Evolutionary conservation across 1,140 invertebrate genomes (phyloP), one percentile per base, ranked within the genome.

Genomic region (Drosophila santomea): DNA sequence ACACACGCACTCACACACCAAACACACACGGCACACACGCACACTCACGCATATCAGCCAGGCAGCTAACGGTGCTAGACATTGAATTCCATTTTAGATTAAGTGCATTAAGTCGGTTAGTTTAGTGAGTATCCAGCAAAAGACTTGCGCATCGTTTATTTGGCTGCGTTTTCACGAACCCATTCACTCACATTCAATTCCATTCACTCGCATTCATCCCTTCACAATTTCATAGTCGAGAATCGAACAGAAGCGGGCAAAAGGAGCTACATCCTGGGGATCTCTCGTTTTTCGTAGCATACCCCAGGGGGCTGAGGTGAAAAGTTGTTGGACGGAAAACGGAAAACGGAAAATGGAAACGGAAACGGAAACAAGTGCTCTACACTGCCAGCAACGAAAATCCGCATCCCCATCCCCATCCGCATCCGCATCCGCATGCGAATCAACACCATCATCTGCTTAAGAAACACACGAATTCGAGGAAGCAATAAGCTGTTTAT

Each of bases 401-500:
- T 12, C 25, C 8, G 38, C 25, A 57, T 36, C 35, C 51, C 1
- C 25, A 57, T 36, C 25, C 8, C 1, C 25, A 57, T 36, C 25
- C 8, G 38, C 25, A 57, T 36, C 35, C 51, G 14, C 20, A 20
- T 20, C 20, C 20, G 20, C 25, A 57, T 36, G 17, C 51, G 14
- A 17, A 23, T 67, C 64, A 71, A 20, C 3, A 12, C 48, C 3
- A 12, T 48, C 36, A 38, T 14, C 15, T 57, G 52, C 52, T 50
- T 44, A 12, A 20, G 48, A 41, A 60, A 48, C 8, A 35, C 55
- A 41, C 44, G 41, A 50, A 36, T 58, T 69, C 20, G 20, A 71
- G 38, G 51, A 64, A 85, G 81, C 81, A 85, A 85, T 85, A 85
- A 45, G 81, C 81, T 81, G 78, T 78, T 85, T 81, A 85, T 78